Evolutionary conservation across 2,797 vertebrate genomes (phyloP).

Genomic region (Lates japonicus): DNA sequence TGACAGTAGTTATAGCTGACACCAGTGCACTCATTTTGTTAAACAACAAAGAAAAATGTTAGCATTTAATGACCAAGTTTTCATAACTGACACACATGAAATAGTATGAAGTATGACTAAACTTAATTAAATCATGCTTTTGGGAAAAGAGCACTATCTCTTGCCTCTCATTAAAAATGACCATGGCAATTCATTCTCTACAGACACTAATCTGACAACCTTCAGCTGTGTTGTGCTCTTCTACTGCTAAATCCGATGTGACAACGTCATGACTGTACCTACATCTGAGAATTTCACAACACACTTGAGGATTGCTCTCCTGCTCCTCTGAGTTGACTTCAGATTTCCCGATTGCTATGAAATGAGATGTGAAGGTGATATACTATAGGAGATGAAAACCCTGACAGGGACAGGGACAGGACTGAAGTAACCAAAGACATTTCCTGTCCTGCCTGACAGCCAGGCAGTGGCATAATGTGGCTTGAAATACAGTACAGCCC

Average conservation of each 20-base stretch:
- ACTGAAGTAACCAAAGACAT: slow-evolving; percentile 51
- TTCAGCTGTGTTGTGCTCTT: slow-evolving; percentile 31
- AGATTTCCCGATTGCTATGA: slow-evolving; percentile 46
- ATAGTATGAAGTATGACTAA: not conserved
- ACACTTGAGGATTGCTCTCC: slow-evolving; percentile 29
- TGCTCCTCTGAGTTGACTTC: slow-evolving; percentile 39
- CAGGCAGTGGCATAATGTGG: slow-evolving; percentile 65
- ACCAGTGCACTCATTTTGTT: not conserved
- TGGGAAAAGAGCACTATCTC: slow-evolving; percentile 1
- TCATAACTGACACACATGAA: not conserved
- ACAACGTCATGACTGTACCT: slow-evolving; percentile 35
- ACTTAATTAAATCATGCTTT: slow-evolving; percentile 10
- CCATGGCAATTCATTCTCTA: not conserved
- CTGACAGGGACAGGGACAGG: slow-evolving; percentile 62
- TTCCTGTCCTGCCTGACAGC: slow-evolving; percentile 41
- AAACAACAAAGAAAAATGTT: not conserved
- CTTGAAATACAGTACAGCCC: slow-evolving; percentile 70
- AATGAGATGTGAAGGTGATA: slow-evolving; percentile 74
- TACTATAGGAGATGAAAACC: slow-evolving; percentile 48
- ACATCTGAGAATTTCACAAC: slow-evolving; percentile 38
- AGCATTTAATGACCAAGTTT: not conserved
- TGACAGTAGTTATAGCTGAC: not conserved
- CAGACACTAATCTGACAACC: slow-evolving; percentile 16
- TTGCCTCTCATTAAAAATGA: slow-evolving; percentile 22
- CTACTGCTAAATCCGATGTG: slow-evolving; percentile 35